These are phyloP conservation scores for Proales similis DNA, from an alignment of 1,140 invertebrate species.

Conservation along the genomic window DNA sequence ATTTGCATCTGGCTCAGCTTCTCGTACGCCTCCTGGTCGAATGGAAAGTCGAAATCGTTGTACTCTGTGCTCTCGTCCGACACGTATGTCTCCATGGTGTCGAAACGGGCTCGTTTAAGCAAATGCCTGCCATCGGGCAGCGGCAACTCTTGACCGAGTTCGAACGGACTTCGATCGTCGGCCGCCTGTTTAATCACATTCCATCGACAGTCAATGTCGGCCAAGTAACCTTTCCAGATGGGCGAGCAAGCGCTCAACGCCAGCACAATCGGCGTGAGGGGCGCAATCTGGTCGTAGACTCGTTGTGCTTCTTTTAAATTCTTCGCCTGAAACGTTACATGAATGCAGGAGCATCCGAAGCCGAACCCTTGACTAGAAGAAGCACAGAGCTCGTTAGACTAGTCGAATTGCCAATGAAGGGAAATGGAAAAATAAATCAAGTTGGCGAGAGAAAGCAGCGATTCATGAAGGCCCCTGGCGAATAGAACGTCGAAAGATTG, in stretches of 20 bases:
- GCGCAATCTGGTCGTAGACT: constrained; percentile 92
- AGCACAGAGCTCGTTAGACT: no score
- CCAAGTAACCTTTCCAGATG: constrained; percentile 79
- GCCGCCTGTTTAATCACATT: constrained; percentile 86
- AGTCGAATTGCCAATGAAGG: no score
- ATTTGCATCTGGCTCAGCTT: constrained; percentile 71
- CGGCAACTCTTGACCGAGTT: constrained; percentile 64
- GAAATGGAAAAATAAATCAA: no score
- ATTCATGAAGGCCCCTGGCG: no score
- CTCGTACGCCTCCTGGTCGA: constrained; percentile 73
- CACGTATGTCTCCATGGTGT: constrained; percentile 92
- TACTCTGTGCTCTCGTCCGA: constrained; percentile 76
- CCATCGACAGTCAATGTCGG: constrained; percentile 94
- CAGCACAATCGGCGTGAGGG: constrained; percentile 92
- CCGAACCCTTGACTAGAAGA: no score
- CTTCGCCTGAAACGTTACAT: constrained; percentile 79
- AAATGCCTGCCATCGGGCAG: constrained; percentile 60
- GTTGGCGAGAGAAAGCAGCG: no score
- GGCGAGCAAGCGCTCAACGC: constrained; percentile 92
- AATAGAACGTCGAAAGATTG: no score
- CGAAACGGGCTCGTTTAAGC: constrained; percentile 91
- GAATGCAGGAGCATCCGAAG: constrained; percentile 95
- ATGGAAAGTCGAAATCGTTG: constrained; percentile 80
- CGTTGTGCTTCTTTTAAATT: constrained; percentile 88
- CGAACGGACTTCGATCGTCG: constrained; percentile 87